Base-by-base conservation (phyloP, 2,888 invertebrate species). In the Megamerina dolium region DNA sequence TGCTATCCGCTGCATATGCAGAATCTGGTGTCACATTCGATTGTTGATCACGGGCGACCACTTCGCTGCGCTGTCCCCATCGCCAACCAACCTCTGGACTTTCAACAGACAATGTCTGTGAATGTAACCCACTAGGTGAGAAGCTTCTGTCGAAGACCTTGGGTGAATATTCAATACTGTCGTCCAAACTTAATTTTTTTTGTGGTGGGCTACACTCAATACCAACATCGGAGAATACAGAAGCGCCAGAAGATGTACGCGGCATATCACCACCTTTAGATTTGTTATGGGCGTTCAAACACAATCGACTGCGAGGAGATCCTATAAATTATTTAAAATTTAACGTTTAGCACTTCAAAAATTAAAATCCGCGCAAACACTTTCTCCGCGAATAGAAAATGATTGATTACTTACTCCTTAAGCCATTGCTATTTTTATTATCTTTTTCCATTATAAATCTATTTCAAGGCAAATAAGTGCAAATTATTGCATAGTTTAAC, bases 81-180 rank as follows among this genome's bases (percentile, higher is more conserved):
- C 58, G 62, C 68, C 68, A 68, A 5, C 64, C 57, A 3, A 68
- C 66, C 19, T 68, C 68, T 1, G 68, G 68, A 41, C 68, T 68
- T 31, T 65, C 60, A 12, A 56, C 59, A 5, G 58, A 54, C 37
- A 65, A 48, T 1, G 68, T 64, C 33, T 68, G 67, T 0, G 67
- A 66, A n/a, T 64, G 57, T 5, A 61, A 39, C 8, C 55, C 56
- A 20, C 54, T 56, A 5, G 66, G 68, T 3, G 68, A 68, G 16
- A 59, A 56, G 19, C 61, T 60, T 1, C 37, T 49, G 37, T 64
- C 63, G 35, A 53, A 50, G 2, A 52, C 23, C 23, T 54, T 56
- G 1, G 64, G 65, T 1, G 66, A 64, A 39, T 59, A 63, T 3
- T 61, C 64, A 0, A 60, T 42, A 37, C 63, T 63, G 18, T 65